These are phyloP conservation scores for Cochlearius cochlearius DNA, from an alignment of 2,113 vertebrate species.

Conservation along the genomic window DNA sequence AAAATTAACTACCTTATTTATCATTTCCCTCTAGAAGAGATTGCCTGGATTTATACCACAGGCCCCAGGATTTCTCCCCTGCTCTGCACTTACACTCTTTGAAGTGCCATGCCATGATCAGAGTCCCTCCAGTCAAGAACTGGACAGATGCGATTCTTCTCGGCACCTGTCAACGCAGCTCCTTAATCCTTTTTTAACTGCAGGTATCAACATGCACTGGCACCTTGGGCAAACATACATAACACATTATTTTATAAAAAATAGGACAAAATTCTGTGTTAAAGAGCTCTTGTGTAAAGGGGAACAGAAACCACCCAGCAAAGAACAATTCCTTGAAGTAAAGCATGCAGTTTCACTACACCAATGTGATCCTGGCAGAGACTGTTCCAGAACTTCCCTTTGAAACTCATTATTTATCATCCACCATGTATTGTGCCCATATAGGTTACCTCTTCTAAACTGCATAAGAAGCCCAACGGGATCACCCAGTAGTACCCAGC, in stretches of 20 bases:
- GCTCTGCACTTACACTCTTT: neutral
- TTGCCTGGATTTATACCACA: neutral
- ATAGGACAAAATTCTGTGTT: neutral
- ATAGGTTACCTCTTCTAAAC: neutral
- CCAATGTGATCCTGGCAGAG: neutral
- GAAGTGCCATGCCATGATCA: neutral
- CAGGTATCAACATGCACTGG: neutral
- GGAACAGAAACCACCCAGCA: neutral
- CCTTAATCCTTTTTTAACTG: constrained; percentile 14
- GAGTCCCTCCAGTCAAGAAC: neutral
- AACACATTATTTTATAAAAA: neutral
- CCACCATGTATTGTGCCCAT: neutral
- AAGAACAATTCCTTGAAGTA: neutral
- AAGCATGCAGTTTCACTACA: neutral
- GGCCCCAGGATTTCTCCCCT: neutral
- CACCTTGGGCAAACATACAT: neutral
- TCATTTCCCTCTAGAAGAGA: neutral
- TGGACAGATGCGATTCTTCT: neutral
- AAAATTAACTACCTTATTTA: neutral
- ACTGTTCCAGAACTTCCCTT: neutral
- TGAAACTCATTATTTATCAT: neutral
- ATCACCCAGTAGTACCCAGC: neutral
- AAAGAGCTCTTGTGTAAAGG: neutral
- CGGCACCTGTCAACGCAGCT: neutral
- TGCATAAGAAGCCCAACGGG: rapidly evolving